Percentiles rank a stretch among this genome's conserved stretches.
phyloP scores from a whole-genome alignment of 35 echinoderm and acorn worm genomes.

The Ptychodera flava region DNA sequence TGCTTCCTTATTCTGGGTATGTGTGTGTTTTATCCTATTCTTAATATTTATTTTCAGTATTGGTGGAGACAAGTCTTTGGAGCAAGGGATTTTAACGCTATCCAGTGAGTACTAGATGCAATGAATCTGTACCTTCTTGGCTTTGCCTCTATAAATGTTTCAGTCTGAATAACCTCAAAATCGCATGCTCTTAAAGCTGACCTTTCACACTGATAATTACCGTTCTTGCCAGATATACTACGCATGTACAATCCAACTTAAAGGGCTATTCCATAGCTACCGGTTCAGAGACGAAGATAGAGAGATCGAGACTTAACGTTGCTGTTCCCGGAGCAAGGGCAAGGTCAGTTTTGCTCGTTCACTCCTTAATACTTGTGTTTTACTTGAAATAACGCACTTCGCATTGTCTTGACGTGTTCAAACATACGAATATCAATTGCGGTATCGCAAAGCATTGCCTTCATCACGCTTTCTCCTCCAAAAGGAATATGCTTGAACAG shows the following conservation, averaged over 20 bases:
- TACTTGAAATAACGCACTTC: too few relatives aligned
- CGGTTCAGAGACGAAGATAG: constrained; percentile 16
- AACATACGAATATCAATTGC: too few relatives aligned
- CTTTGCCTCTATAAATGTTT: too few relatives aligned
- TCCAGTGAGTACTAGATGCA: constrained; percentile 3
- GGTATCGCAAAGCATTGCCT: too few relatives aligned
- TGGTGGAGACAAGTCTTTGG: neutral
- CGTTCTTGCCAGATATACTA: constrained; percentile 33
- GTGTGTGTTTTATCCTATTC: neutral
- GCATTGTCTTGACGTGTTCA: too few relatives aligned
- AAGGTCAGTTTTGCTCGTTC: constrained; percentile 17
- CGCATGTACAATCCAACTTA: constrained; percentile 48
- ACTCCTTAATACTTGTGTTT: too few relatives aligned
- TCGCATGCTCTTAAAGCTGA: too few relatives aligned
- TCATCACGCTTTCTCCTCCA: too few relatives aligned
- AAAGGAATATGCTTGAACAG: constrained; percentile 56
- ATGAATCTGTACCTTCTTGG: too few relatives aligned
- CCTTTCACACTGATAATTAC: neutral
- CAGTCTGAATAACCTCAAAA: too few relatives aligned
- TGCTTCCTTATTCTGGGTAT: neutral
- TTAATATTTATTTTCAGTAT: neutral
- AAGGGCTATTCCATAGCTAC: constrained; percentile 44
- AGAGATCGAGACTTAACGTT: constrained; percentile 25
- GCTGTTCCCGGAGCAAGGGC: constrained; percentile 38
- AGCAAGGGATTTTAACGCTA: neutral